Evolutionary conservation across 2,888 invertebrate genomes (phyloP).

Genomic region (Diarsia brunnea): DNA sequence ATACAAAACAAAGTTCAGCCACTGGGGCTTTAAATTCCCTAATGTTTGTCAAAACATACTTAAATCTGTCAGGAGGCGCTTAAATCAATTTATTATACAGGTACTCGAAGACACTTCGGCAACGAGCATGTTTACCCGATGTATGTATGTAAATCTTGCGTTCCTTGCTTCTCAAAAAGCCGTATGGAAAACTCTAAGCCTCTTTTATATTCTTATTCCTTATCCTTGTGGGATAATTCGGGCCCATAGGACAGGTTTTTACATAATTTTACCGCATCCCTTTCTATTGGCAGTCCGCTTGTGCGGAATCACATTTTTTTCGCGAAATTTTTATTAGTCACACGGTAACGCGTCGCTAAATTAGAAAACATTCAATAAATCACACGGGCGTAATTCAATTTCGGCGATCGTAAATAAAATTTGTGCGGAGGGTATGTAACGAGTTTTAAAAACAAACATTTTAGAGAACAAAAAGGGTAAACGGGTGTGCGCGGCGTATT

Average conservation of each 20-base stretch:
- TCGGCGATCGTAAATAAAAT: constrained; percentile 85
- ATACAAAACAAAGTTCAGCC: constrained; percentile 85
- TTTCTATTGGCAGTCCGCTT: constrained; percentile 79
- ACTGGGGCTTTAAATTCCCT: constrained; percentile 86
- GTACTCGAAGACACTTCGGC: constrained; percentile 84
- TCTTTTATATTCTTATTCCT: constrained; percentile 89
- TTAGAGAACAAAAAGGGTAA: constrained; percentile 83
- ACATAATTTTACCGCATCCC: constrained; percentile 88
- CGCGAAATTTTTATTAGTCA: constrained; percentile 77
- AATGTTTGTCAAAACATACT: constrained; percentile 89
- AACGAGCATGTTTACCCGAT: constrained; percentile 83
- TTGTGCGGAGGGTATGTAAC: constrained; percentile 82
- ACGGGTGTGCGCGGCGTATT: constrained; percentile 82
- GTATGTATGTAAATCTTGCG: constrained; percentile 87
- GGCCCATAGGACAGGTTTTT: constrained; percentile 89
- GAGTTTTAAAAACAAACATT: constrained; percentile 88
- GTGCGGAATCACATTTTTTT: constrained; percentile 77
- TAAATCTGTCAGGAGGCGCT: constrained; percentile 88
- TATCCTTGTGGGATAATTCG: constrained; percentile 89
- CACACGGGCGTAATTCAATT: constrained; percentile 82
- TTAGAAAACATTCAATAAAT: constrained; percentile 88
- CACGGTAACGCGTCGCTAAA: constrained; percentile 78
- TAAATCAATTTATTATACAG: constrained; percentile 90
- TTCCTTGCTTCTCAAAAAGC: constrained; percentile 86
- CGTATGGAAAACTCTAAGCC: constrained; percentile 88